These are phyloP conservation scores for Coremacera marginata DNA, from an alignment of 2,888 invertebrate species.

Conservation along the genomic window DNA sequence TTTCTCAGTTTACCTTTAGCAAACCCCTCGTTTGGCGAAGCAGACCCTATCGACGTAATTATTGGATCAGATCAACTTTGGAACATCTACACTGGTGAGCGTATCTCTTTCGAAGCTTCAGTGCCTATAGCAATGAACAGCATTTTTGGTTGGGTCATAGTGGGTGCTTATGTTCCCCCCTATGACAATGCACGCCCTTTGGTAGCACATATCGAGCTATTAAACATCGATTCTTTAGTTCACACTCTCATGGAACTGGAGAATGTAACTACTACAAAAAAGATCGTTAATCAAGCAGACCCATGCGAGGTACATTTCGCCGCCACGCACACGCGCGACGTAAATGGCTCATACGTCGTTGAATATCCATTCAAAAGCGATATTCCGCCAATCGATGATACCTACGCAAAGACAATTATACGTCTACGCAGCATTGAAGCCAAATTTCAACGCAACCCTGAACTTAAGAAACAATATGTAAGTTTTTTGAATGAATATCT, in stretches of 20 bases:
- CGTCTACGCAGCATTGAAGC: constrained; percentile 39
- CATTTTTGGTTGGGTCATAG: constrained; percentile 43
- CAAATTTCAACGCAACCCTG: constrained; percentile 32
- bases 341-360: constrained; percentile 41
- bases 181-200: constrained; percentile 2
- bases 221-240: constrained; percentile 28
- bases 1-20: constrained; percentile 36
- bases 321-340: constrained; percentile 28
- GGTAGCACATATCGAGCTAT: constrained; percentile 27
- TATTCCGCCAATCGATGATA: constrained; percentile 29
- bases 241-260: constrained; percentile 40
- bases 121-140: constrained; percentile 39
- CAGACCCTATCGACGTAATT: constrained; percentile 40
- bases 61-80: constrained; percentile 42
- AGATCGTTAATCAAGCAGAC: constrained; percentile 20
- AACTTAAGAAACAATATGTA: constrained; percentile 35
- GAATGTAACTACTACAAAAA: constrained; percentile 14
- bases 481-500: constrained; percentile 45
- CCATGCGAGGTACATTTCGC: constrained; percentile 39
- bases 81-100: constrained; percentile 37
- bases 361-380: constrained; percentile 39
- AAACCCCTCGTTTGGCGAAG: constrained; percentile 41
- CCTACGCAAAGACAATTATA: constrained; percentile 22
- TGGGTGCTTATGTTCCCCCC: constrained; percentile 24
- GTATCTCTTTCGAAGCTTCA: constrained; percentile 20